A percentile compares a stretch with the other conserved stretches of the same genome.
Conservation (phyloP, 2,113 vertebrate genomes). For the Galbula dea region DNA sequence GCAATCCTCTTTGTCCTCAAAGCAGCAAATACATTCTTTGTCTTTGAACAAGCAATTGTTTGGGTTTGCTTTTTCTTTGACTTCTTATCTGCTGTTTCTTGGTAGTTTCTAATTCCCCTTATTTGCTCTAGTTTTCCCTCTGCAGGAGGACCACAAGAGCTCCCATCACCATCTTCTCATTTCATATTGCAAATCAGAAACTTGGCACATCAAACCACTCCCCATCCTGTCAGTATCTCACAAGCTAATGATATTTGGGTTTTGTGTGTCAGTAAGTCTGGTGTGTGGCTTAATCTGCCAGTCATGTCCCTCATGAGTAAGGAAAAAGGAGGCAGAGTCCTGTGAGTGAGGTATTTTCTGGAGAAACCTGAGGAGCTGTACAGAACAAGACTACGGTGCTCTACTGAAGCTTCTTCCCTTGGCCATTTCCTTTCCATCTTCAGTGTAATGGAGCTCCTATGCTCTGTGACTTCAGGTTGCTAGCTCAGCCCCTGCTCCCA, state of each 20-base stretch:
- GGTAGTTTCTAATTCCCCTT: neutral
- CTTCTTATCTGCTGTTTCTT: neutral
- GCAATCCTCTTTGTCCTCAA: neutral
- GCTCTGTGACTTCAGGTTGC: neutral
- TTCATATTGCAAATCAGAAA: neutral
- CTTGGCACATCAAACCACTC: accelerated
- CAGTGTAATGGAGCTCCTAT: neutral
- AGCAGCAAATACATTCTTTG: neutral
- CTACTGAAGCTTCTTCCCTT: neutral
- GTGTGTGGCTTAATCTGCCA: neutral
- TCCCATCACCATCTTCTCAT: neutral
- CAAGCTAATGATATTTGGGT: neutral
- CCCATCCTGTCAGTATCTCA: neutral
- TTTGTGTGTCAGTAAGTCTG: neutral
- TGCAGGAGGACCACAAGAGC: neutral
- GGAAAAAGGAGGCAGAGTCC: neutral
- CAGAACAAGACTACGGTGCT: neutral
- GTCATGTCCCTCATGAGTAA: accelerated
- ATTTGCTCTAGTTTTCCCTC: neutral
- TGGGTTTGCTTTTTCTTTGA: neutral
- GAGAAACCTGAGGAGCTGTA: neutral
- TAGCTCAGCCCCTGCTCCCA: neutral
- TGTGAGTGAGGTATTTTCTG: neutral
- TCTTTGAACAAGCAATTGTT: neutral
- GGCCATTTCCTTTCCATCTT: neutral